A percentile compares a stretch with the other conserved stretches of the same genome.
Evolutionary conservation across 2,113 vertebrate genomes (phyloP).

Genomic region (Neolamprologus longior): DNA sequence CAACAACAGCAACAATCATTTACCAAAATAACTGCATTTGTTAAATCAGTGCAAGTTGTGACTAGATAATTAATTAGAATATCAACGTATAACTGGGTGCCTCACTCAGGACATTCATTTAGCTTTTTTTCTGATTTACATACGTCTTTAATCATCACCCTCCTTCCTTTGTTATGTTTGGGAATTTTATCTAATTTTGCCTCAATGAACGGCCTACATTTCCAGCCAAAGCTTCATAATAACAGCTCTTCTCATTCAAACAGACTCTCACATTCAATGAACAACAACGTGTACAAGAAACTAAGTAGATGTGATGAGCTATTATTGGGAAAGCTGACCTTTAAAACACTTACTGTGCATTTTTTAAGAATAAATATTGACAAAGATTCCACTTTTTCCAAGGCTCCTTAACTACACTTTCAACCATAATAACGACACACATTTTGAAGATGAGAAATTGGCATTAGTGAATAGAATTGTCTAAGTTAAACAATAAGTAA

Average conservation of each 20-base stretch:
- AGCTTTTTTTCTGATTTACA: not conserved
- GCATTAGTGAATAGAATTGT: conserved; percentile 20
- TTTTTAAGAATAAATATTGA: not conserved
- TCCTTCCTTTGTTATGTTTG: not conserved
- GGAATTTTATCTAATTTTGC: not conserved
- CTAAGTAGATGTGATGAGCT: not conserved
- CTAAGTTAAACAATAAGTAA: conserved; percentile 8
- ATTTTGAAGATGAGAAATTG: not conserved
- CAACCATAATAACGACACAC: not conserved
- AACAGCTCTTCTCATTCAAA: not conserved
- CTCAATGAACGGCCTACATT: not conserved
- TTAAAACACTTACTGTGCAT: not conserved
- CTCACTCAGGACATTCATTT: not conserved
- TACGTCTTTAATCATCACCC: not conserved
- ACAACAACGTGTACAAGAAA: not conserved
- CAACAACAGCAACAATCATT: not conserved
- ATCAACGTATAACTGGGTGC: not conserved
- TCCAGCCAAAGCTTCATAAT: not conserved
- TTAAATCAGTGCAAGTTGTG: not conserved
- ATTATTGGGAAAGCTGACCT: not conserved
- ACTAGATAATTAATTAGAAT: not conserved
- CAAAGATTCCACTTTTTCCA: not conserved
- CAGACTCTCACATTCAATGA: not conserved
- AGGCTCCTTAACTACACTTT: not conserved
- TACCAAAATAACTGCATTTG: not conserved